Conservation (phyloP, 2,797 vertebrate genomes). For the Taeniopygia guttata region DNA sequence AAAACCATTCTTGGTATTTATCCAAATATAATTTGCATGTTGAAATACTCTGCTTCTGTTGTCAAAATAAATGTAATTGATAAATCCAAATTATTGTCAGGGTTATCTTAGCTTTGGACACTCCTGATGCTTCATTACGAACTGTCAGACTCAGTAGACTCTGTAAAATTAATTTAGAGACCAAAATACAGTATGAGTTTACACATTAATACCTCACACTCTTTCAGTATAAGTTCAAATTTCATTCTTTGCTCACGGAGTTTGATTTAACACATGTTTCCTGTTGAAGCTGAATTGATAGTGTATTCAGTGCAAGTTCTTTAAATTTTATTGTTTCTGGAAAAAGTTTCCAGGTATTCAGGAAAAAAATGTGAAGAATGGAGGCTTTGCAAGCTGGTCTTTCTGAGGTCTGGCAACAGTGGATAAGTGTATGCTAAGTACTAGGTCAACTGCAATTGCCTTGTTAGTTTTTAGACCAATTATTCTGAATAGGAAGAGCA, state of each 20-base stretch:
- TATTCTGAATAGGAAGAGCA: neutral
- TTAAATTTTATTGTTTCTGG: neutral
- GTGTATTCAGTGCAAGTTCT: neutral
- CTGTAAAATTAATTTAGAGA: conserved; percentile 20
- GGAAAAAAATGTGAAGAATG: neutral
- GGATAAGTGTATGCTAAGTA: neutral
- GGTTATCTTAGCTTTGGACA: conserved; percentile 15
- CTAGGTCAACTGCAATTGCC: neutral
- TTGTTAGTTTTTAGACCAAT: neutral
- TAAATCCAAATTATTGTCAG: neutral
- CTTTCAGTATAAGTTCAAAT: conserved; percentile 39
- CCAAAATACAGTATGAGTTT: neutral
- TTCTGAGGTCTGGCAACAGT: neutral
- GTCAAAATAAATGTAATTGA: conserved; percentile 17
- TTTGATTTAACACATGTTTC: neutral
- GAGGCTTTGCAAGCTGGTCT: neutral
- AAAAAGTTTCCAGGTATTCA: neutral
- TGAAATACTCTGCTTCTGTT: conserved; percentile 22
- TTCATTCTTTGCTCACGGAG: neutral
- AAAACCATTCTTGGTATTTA: neutral
- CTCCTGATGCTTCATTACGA: neutral
- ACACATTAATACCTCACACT: neutral
- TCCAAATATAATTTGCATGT: neutral
- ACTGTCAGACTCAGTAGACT: neutral
- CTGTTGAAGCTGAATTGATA: neutral